Percentiles rank a stretch among this genome's conserved stretches.
Conservation (phyloP, 2,888 invertebrate genomes). For the Girardia tigrina region DNA sequence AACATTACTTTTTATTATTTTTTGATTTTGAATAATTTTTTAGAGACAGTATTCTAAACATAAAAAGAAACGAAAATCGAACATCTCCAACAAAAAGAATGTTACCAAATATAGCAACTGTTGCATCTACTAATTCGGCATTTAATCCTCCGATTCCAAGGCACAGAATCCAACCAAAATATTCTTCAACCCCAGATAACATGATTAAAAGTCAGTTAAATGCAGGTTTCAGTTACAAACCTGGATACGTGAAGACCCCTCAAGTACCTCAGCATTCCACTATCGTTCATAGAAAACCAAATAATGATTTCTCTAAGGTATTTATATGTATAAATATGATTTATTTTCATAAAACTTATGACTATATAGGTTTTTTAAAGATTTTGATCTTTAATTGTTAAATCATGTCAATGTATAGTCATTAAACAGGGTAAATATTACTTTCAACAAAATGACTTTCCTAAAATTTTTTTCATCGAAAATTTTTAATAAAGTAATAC, state of each 20-base stretch:
- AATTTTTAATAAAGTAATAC: too few species aligned
- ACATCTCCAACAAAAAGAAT: neutral
- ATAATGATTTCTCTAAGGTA: too few species aligned
- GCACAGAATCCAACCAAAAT: neutral
- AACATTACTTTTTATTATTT: too few species aligned
- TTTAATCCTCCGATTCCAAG: neutral
- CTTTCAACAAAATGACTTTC: too few species aligned
- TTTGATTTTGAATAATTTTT: too few species aligned
- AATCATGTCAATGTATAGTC: too few species aligned
- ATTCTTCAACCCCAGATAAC: neutral
- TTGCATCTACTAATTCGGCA: neutral
- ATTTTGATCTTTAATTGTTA: too few species aligned
- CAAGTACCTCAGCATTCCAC: neutral
- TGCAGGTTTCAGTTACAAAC: neutral
- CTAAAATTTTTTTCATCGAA: too few species aligned
- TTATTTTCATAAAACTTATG: too few species aligned
- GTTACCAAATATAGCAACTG: neutral
- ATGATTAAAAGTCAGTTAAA: neutral
- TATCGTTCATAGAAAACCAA: neutral
- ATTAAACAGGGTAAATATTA: too few species aligned
- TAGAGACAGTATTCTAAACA: neutral
- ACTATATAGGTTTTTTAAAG: too few species aligned
- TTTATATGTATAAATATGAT: too few species aligned
- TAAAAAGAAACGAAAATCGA: neutral
- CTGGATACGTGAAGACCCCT: neutral